These are phyloP conservation scores for Melitaea athalia DNA, from an alignment of 2,888 invertebrate species.

Conservation along the genomic window DNA sequence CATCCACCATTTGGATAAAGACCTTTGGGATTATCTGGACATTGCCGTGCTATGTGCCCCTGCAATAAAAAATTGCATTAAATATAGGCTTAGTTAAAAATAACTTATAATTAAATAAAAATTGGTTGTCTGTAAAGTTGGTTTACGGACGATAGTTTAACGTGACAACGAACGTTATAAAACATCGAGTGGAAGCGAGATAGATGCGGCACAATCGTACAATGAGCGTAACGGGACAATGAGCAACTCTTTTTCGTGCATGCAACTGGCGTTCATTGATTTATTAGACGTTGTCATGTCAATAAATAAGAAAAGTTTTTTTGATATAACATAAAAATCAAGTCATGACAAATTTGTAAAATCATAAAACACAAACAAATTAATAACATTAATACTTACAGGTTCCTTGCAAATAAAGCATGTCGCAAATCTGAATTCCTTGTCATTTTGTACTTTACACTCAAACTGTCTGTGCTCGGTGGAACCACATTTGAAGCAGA, in stretches of 20 bases:
- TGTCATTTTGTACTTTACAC: slow-evolving; percentile 85
- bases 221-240: too few relatives aligned
- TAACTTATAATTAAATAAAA: too few relatives aligned
- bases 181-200: too few relatives aligned
- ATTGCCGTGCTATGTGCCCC: slow-evolving; percentile 94
- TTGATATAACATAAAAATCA: not conserved
- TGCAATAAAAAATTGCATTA: slow-evolving; percentile 46
- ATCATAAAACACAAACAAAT: not conserved
- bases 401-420: slow-evolving; percentile 94
- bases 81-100: not conserved
- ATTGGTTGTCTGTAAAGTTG: too few relatives aligned
- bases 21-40: slow-evolving; percentile 93
- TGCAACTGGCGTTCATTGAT: too few relatives aligned
- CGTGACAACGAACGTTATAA: too few relatives aligned
- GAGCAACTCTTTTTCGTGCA: too few relatives aligned
- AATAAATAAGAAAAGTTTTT: not conserved
- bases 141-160: too few relatives aligned
- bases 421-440: slow-evolving; percentile 89
- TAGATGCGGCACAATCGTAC: too few relatives aligned
- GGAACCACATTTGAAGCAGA: slow-evolving; percentile 95
- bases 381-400: slow-evolving; percentile 53
- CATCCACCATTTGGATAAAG: slow-evolving; percentile 92
- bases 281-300: too few relatives aligned
- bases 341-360: not conserved
- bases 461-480: slow-evolving; percentile 91